Percentiles rank a stretch among this genome's conserved stretches.
These are phyloP conservation scores for Entomyzon cyanotis DNA, from an alignment of 2,113 vertebrate species.

Conservation along the genomic window DNA sequence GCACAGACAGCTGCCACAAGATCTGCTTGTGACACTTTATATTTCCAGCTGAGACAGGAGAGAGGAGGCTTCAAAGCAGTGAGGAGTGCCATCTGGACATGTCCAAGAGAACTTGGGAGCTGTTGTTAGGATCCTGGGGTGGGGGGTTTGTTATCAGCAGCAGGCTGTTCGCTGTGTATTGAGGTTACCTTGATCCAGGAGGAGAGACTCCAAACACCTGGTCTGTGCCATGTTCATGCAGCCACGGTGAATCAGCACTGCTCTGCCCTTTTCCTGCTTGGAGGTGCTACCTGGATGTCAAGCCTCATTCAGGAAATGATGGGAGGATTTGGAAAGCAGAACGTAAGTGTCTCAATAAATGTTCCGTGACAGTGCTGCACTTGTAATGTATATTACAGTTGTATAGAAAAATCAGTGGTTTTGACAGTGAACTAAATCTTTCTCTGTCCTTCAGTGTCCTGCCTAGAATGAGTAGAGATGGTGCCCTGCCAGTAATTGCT, in stretches of 20 bases:
- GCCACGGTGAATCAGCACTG: not conserved
- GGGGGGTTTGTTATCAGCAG: too few species aligned
- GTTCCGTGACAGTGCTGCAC: not conserved
- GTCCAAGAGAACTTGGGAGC: not conserved
- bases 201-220: not conserved
- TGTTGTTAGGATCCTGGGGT: not conserved
- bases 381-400: not conserved
- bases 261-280: not conserved
- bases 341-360: conserved; percentile 16
- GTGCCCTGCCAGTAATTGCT: conserved; percentile 11
- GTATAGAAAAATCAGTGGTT: not conserved
- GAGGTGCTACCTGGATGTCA: not conserved
- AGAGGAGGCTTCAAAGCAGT: not conserved
- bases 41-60: not conserved
- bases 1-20: not conserved
- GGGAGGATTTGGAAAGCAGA: not conserved
- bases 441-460: conserved; percentile 41
- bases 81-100: not conserved
- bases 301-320: not conserved
- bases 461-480: conserved; percentile 24
- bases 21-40: not conserved
- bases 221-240: not conserved
- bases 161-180: not conserved
- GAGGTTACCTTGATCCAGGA: not conserved
- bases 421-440: conserved; percentile 30